Evolutionary conservation across 2,797 vertebrate species (phyloP), one percentile per base, ranked within the genome.

Genomic region (Ptychadena robeensis): DNA sequence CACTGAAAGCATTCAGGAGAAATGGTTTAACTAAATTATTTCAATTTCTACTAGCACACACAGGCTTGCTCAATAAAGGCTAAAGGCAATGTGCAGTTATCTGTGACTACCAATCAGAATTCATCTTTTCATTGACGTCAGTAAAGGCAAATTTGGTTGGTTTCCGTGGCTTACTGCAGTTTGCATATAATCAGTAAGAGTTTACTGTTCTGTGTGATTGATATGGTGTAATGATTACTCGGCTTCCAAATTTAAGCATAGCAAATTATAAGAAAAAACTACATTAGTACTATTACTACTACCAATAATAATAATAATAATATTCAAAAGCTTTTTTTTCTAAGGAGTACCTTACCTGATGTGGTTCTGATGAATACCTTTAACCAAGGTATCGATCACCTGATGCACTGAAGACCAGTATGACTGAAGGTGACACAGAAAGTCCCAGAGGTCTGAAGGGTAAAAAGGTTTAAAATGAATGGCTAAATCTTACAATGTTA

Each of bases 311-410:
- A 27, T 25, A 61, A 61, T 61, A 61, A n/a, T 27, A 0, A 61
- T 40, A 40, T 25, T 12, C 28, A 12, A 28, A 10, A 61, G 12
- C 4, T 4, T 4, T 4, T 22, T 53, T 27, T 2, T 3, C n/a
- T 9, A 10, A 53, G 7, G 44, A 53, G 5, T 22, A 53, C 12
- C 69, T 83, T 79, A 83, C 76, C 82, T 74, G 44, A 6, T 27
- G 30, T 15, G 28, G 11, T 81, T 61, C 69, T 53, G 34, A 53
- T 27, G 27, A 44, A 30, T 4, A 57, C 15, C 15, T 32, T 8
- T 35, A 9, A 9, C 53, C 30, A 30, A 1, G 14, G 15, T 59
- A 31, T 12, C 11, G 65, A 37, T 48, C 9, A 27, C 25, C 9
- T n/a, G 6, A 53, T 53, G 10, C 9, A 32, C 6, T 12, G 64